phyloP scores from a whole-genome alignment of 2,113 vertebrate genomes.

The Myotis yumanensis region DNA sequence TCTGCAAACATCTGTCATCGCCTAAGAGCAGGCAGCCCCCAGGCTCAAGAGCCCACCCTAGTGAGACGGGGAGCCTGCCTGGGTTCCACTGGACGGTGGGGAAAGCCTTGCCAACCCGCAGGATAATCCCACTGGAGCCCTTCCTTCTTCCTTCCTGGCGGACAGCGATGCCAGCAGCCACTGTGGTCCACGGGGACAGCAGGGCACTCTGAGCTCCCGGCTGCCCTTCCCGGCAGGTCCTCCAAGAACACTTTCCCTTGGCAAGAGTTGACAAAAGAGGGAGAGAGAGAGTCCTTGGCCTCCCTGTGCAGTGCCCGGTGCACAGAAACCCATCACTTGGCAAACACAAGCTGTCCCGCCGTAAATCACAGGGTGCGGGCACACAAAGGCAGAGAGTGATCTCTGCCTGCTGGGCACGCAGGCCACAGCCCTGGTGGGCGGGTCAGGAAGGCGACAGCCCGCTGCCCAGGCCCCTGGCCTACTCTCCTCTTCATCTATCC shows the following conservation, averaged over 20 bases:
- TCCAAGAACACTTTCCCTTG: background rate
- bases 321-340: background rate
- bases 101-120: background rate
- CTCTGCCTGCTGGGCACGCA: background rate
- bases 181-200: rapidly evolving
- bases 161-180: background rate
- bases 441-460: background rate
- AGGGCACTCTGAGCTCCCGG: background rate
- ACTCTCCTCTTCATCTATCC: background rate
- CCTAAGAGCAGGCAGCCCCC: background rate
- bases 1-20: background rate
- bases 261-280: background rate
- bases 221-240: background rate
- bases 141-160: background rate
- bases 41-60: background rate
- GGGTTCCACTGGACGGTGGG: rapidly evolving
- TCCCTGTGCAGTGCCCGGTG: background rate
- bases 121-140: background rate
- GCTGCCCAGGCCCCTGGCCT: rapidly evolving
- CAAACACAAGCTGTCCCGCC: background rate
- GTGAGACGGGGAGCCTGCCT: rapidly evolving
- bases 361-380: background rate
- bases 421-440: rapidly evolving
- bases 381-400: background rate
- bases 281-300: background rate